Base-by-base conservation (phyloP, 2,797 vertebrate genomes). In the Mus spretus region DNA sequence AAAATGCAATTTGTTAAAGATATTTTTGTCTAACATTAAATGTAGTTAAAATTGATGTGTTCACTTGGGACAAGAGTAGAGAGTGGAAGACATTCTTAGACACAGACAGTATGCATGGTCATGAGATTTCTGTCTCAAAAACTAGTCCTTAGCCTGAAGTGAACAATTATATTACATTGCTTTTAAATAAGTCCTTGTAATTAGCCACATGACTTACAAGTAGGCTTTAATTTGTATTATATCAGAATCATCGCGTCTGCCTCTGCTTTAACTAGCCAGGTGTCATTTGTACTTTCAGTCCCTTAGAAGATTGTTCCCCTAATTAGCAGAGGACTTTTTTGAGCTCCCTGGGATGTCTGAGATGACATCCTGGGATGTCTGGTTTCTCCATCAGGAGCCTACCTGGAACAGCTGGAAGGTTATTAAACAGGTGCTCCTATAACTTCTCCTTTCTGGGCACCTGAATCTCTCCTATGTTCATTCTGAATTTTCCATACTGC, bases 21-120 rank as follows among this genome's bases (percentile, higher is more conserved):
- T 10, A 14, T 74, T 85, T 90, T 90, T 91, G 31, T 80, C 22
- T 24, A 81, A 70, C 57, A 50, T 55, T 80, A 86, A 37, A 57
- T 82, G 28, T 90, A 53, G n/a, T 78, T 81, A 90, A 83, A 61
- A n/a, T 50, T 85, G 19, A 67, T 67, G 28, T 95, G 57, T 61
- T 53, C n/a, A 90, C 93, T 80, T 93, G 37, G 61, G 44, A 67
- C 7, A 61, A 44, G 40, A 93, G 87, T n/a, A 44, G n/a, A 93
- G 87, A 31, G 31, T 79, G 59, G 26, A 79, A 83, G 37, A 74
- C 17, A 20, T 78, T 26, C 44, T 72, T n/a, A 93, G 34, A 40
- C 63, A 89, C 55, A 44, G 55, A 31, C 28, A 83, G 6, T 11
- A 31, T 31, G 0, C 47, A 67, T 91, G 37, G 44, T 79, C 47